Evolutionary conservation across 2,888 invertebrate species (phyloP), one percentile per base, ranked within the genome.

Genomic region (Molorchus minor): DNA sequence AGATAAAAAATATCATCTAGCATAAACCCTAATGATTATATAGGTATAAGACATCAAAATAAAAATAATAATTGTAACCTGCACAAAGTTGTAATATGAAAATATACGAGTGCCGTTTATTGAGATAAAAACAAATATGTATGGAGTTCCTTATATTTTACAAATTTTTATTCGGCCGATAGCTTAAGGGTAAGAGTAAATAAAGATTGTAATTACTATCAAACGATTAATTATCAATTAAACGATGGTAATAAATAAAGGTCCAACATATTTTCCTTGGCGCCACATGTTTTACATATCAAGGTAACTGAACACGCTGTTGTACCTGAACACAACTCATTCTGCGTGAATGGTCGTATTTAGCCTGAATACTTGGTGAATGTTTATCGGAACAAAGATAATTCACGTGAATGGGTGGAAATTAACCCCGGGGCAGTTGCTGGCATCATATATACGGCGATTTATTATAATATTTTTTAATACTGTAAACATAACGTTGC

Each of bases 171-270:
- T 47, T 47, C 10, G 15, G 25, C 36, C 7, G 10, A 16, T 58
- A 57, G 52, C 70, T 64, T 46, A 58, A 67, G 69, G 69, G 65
- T 60, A 65, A 63, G 61, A 66, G 69, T 68, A 67, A 71, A 72
- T 71, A 71, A 71, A 65, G 68, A 62, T 73, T 69, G 73, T 72
- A 77, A 76, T 76, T 77, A 75, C 71, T 68, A 60, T 67, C 69
- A 71, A 76, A 74, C 75, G 72, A 77, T 76, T 77, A 77, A 77
- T 76, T 77, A 76, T 74, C 71, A 76, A 75, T 75, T 75, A 75
- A 75, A 76, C 69, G 71, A 70, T 64, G 68, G 74, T 60, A 70
- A 76, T 77, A 76, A 76, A 75, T 76, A 76, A 75, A 63, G 60
- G 51, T 45, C 57, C 62, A 54, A 64, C 62, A 67, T 62, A 52